Percentiles rank a stretch among this genome's conserved stretches.
These are phyloP conservation scores for Antidorcas marsupialis DNA, from an alignment of 2,113 vertebrate genomes.

Conservation along the genomic window DNA sequence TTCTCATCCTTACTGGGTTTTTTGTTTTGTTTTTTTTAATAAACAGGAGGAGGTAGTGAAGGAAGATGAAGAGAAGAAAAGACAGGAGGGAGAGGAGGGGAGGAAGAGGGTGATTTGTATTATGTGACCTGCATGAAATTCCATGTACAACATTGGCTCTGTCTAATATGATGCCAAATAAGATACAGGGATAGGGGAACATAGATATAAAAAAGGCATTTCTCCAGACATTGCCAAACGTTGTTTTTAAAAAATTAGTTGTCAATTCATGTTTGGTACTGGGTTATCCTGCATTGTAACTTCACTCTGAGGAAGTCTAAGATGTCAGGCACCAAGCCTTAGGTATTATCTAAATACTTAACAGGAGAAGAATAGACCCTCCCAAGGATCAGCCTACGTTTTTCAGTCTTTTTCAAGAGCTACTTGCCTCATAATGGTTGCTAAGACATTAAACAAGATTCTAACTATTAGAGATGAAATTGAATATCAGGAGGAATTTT, in stretches of 20 bases:
- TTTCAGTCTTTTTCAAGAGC: not conserved
- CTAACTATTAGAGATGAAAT: not conserved
- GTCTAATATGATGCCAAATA: not conserved
- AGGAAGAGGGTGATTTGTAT: not conserved
- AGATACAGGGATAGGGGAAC: not conserved
- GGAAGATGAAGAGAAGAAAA: not conserved
- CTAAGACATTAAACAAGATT: not conserved
- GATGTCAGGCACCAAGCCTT: not conserved
- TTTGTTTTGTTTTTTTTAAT: not conserved
- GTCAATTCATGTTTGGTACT: not conserved
- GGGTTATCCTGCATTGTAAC: not conserved
- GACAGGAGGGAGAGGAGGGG: accelerated
- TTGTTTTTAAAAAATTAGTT: not conserved
- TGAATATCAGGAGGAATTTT: not conserved
- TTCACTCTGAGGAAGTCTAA: not conserved
- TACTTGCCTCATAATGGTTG: not conserved
- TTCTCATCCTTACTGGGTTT: not conserved
- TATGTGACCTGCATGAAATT: not conserved
- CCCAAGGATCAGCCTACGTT: not conserved
- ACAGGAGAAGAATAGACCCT: not conserved
- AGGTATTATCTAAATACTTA: not conserved
- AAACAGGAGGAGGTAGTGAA: not conserved
- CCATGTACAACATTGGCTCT: not conserved
- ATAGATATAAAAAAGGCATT: not conserved
- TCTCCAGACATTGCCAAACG: not conserved